Evolutionary conservation across 2,888 invertebrate species (phyloP).

Genomic region (Cantharis rufa): DNA sequence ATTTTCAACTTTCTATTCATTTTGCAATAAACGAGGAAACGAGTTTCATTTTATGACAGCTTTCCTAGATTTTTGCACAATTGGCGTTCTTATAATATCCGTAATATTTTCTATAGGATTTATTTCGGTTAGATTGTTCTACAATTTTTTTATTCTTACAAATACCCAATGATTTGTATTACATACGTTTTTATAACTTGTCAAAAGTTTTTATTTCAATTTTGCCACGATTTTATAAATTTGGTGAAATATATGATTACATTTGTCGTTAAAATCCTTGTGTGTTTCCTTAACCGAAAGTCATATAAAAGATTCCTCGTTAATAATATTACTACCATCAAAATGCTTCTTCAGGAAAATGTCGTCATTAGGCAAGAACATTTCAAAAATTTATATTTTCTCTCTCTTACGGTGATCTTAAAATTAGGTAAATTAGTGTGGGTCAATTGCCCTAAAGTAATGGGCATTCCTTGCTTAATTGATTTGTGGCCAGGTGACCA

Average conservation of each 20-base stretch:
- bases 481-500: conserved; percentile 28
- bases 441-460: conserved; percentile 5
- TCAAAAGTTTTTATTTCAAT: background rate
- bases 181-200: background rate
- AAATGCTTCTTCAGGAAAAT: background rate
- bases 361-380: background rate
- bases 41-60: conserved; percentile 18
- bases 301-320: background rate
- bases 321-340: background rate
- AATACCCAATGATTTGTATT: background rate
- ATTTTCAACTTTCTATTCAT: conserved; percentile 5
- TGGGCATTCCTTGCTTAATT: conserved; percentile 18
- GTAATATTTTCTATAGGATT: conserved; percentile 18
- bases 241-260: background rate
- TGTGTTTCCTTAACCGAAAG: background rate
- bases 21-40: conserved; percentile 15
- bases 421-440: background rate
- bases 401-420: background rate
- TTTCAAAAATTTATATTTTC: background rate
- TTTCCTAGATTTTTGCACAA: conserved; percentile 17
- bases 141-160: background rate
- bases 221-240: background rate
- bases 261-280: background rate
- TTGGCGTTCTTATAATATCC: conserved; percentile 23
- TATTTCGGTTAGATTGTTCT: conserved; percentile 16